Percentiles rank a stretch among this genome's conserved stretches.
Evolutionary conservation across 2,113 vertebrate genomes (phyloP).

Genomic region (Lepidothrix coronata): DNA sequence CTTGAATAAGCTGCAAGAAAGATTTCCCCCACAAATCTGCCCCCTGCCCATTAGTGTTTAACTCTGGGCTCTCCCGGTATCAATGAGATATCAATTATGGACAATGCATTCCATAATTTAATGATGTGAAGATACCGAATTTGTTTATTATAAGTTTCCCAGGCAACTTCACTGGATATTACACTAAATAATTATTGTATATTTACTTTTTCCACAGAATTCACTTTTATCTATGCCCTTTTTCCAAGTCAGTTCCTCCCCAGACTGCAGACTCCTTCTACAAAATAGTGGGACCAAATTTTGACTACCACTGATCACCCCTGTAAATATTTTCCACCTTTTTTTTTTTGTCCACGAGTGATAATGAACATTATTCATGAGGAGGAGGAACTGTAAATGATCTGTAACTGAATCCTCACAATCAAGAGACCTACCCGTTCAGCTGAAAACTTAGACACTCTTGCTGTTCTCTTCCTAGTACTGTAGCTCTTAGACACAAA

Average conservation of each 20-base stretch:
- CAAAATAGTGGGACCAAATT: not conserved
- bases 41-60: not conserved
- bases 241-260: not conserved
- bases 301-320: accelerated
- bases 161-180: not conserved
- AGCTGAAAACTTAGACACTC: not conserved
- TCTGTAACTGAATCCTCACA: not conserved
- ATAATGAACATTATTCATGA: not conserved
- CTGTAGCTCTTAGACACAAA: not conserved
- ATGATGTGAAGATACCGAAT: not conserved
- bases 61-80: not conserved
- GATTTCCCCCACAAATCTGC: not conserved
- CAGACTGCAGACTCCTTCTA: not conserved
- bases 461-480: not conserved
- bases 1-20: not conserved
- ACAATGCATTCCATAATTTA: not conserved
- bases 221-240: not conserved
- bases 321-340: not conserved
- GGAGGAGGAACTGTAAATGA: not conserved
- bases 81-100: not conserved
- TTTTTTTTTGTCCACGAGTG: not conserved
- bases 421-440: not conserved
- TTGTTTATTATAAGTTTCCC: not conserved
- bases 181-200: not conserved
- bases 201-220: not conserved